Percentiles rank a stretch among this genome's conserved stretches.
phyloP scores from a whole-genome alignment of 1,140 invertebrate species.

The Bathynomus jamesi region DNA sequence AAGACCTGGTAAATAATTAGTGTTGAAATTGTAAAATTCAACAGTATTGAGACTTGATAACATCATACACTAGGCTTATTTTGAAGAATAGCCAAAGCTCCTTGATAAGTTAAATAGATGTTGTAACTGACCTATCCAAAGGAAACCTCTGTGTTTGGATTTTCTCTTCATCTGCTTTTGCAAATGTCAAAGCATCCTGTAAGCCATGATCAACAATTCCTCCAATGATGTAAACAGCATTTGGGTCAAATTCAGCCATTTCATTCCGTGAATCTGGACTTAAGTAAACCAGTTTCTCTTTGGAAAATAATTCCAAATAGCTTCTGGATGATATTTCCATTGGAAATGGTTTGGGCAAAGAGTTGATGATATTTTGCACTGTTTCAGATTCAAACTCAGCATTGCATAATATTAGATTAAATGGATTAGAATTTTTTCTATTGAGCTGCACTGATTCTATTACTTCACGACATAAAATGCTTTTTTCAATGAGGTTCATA shows the following conservation, averaged over 20 bases:
- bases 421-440: conserved; percentile 60
- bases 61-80: too few relatives aligned
- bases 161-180: conserved; percentile 74
- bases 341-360: conserved; percentile 63
- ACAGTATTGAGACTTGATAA: too few relatives aligned
- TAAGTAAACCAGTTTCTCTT: conserved; percentile 71
- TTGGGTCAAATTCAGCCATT: conserved; percentile 59
- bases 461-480: conserved; percentile 67
- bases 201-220: conserved; percentile 73
- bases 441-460: conserved; percentile 48
- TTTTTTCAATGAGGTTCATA: conserved; percentile 60
- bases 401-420: conserved; percentile 69
- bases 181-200: conserved; percentile 65
- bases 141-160: conserved; percentile 70
- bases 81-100: too few relatives aligned
- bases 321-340: conserved; percentile 59
- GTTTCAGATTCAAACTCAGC: conserved; percentile 47
- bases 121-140: conserved; percentile 65
- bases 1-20: too few relatives aligned
- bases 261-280: conserved; percentile 67
- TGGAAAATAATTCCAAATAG: conserved; percentile 77
- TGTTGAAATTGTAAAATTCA: too few relatives aligned
- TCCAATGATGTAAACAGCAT: conserved; percentile 78
- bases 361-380: conserved; percentile 51
- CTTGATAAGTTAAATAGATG: too few relatives aligned